A percentile compares a stretch with the other conserved stretches of the same genome.
phyloP scores from a whole-genome alignment of 2,888 invertebrate genomes.

The Odontocerum albicorne region DNA sequence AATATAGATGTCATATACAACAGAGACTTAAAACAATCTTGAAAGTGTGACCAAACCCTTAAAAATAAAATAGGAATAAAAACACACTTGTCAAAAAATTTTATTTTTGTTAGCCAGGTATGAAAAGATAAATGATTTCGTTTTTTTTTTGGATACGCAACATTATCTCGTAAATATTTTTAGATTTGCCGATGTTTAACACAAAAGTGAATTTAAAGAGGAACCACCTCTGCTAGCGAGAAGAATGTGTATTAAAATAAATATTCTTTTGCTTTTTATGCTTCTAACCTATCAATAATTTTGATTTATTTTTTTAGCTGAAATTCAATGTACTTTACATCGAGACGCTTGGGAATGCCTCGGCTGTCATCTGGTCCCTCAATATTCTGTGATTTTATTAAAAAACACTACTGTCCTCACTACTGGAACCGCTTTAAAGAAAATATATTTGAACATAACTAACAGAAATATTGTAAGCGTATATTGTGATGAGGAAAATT shows the following conservation, averaged over 20 bases:
- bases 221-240: no score
- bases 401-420: constrained; percentile 42
- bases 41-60: no score
- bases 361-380: constrained; percentile 42
- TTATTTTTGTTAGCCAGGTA: no score
- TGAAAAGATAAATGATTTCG: no score
- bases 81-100: no score
- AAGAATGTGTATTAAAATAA: neutral
- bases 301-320: constrained; percentile 40
- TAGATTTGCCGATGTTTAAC: no score
- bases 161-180: no score
- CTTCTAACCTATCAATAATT: neutral
- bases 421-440: constrained; percentile 37
- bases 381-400: constrained; percentile 42
- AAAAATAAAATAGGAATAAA: no score
- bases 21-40: no score
- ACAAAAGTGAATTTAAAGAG: no score
- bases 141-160: no score
- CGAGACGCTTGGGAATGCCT: constrained; percentile 45
- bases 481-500: constrained; percentile 41
- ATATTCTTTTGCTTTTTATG: neutral
- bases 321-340: constrained; percentile 49
- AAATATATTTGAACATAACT: constrained; percentile 42
- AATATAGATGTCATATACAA: no score
- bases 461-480: constrained; percentile 42